Base-by-base conservation (phyloP, 2,797 vertebrate genomes). In the Orestias chungarensis region DNA sequence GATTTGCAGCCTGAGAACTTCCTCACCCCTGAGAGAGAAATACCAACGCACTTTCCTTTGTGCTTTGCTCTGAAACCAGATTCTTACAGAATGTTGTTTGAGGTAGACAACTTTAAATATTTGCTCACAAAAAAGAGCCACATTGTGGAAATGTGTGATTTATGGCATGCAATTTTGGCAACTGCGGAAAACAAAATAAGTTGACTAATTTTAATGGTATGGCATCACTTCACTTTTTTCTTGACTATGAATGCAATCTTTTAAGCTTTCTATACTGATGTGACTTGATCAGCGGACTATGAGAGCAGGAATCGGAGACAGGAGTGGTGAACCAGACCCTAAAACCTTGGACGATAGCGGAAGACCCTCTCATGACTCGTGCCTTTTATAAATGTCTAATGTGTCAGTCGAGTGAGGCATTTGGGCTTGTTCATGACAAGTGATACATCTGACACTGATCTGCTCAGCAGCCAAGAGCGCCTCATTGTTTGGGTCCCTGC, bases 1-100 rank as follows among this genome's bases (percentile, higher is more conserved):
- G 64, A 89, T 90, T 83, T 62, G 15, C 71, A 79, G 89, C 89
- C 92, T 91, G 85, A 83, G 74, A 81, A 77, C 82, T 84, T 82
- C 61, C 49, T 74, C 77, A 68, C 66, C 29, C 7, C 70, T 64
- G 75, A 77, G 68, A 76, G 69, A 75, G 65, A 64, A 84, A 74
- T 46, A 85, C 83, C 75, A 84, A 73, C 73, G 65, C 68, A 25
- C 44, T 52, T 33, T 57, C 29, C 33, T 15, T 50, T 64, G 64
- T 66, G 66, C 23, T 2, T 27, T 57, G 40, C 43, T 80, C 72
- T 49, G 50, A 75, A 70, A 71, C 3, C 71, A 66, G 65, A 78
- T 68, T 74, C 71, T 81, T 71, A 65, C 61, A 43, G 67, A 77
- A 74, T 52, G 49, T 42, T 57, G 42, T 73, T 73, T 65, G 66